Percentiles rank a stretch among this genome's conserved stretches.
phyloP scores from a whole-genome alignment of 1,140 invertebrate genomes.

The Tenebrio molitor region DNA sequence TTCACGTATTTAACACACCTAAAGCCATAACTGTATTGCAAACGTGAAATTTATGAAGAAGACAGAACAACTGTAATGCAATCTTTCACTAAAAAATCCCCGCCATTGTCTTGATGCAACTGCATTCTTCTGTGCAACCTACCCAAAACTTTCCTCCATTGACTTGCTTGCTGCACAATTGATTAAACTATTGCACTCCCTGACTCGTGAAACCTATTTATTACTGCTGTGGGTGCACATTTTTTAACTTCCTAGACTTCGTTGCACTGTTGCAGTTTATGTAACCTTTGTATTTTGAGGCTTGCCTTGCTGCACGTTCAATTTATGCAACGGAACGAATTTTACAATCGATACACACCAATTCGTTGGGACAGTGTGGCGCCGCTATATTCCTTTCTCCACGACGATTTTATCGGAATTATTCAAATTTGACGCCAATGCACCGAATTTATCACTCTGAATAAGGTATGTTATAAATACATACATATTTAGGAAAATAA shows the following conservation, averaged over 20 bases:
- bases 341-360: slow-evolving; percentile 29
- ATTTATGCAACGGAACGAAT: slow-evolving; percentile 33
- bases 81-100: background rate
- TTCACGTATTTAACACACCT: slow-evolving; percentile 9
- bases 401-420: background rate
- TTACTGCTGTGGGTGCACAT: slow-evolving; percentile 15
- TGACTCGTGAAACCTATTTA: slow-evolving; percentile 13
- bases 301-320: background rate
- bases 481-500: too few relatives aligned
- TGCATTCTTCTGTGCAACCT: background rate
- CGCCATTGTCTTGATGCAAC: slow-evolving; percentile 7
- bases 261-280: slow-evolving; percentile 22
- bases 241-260: slow-evolving; percentile 1
- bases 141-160: background rate
- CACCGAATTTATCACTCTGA: background rate
- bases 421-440: background rate
- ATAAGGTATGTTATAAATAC: too few relatives aligned
- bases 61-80: background rate
- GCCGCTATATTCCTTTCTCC: slow-evolving; percentile 29
- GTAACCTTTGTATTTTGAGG: slow-evolving; percentile 29
- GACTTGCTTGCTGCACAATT: background rate
- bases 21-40: slow-evolving; percentile 18
- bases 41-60: background rate
- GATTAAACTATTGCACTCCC: background rate
- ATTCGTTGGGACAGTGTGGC: slow-evolving; percentile 21